Evolutionary conservation across 2,888 invertebrate species (phyloP), one percentile per base, ranked within the genome.

Genomic region (Pomacea canaliculata): DNA sequence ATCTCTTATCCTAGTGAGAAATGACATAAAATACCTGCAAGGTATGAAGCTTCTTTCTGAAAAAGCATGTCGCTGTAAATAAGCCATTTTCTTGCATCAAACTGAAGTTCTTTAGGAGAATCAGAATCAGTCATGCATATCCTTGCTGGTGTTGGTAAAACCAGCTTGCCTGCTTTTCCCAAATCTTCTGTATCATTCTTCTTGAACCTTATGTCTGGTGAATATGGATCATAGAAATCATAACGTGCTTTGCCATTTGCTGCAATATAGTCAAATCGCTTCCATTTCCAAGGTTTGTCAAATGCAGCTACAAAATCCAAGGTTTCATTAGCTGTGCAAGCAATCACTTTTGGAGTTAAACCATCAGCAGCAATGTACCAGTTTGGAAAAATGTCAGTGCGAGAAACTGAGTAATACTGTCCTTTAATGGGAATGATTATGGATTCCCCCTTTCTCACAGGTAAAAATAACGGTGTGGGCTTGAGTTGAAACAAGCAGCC

Each of bases 361-460:
- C 80, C 83, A 8, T 84, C 84, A 63, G 79, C 79, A 37, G 81
- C 72, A 7, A 88, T 77, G 73, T 87, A 88, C 88, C 88, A 88
- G 68, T 88, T 88, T 18, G 88, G 88, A 79, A 87, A 80, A 16
- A 86, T 70, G 76, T 88, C 87, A 46, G 84, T 84, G 63, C 83
- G 80, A n/a, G 86, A 84, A 18, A 87, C 85, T 27, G 86, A 86
- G 78, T 85, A 87, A 78, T 84, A 83, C 78, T 88, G 85, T 62
- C 83, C 87, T 70, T 83, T 83, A 70, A 87, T 85, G 10, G 80
- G 73, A 10, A 87, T 82, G 49, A 78, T 79, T 18, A 87, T 1
- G 4, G 79, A 76, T 10, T 86, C 83, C n/a, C 84, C 84, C 67
- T 82, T 80, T 13, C 79, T 77, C 62, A 88, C 72, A 48, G 85